These are phyloP conservation scores for Zosterops hypoxanthus DNA, from an alignment of 2,113 vertebrate genomes.

Conservation along the genomic window DNA sequence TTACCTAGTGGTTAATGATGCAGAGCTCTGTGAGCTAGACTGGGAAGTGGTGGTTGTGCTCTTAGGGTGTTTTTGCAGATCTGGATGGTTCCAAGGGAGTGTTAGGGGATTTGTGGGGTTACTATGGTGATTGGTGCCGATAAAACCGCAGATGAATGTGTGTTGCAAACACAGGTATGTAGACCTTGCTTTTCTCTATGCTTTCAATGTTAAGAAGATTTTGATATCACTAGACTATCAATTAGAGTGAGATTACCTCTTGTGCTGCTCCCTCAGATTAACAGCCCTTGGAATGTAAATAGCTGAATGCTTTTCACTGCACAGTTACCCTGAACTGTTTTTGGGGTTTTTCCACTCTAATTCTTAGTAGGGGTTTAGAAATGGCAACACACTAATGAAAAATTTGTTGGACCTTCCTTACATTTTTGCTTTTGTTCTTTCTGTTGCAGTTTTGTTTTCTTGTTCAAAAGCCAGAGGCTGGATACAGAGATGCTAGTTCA, in stretches of 20 bases:
- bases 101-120: background rate
- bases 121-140: background rate
- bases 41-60: background rate
- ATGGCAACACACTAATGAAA: background rate
- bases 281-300: background rate
- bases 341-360: background rate
- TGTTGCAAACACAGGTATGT: background rate
- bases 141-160: background rate
- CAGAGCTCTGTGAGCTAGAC: background rate
- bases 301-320: background rate
- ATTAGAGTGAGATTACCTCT: background rate
- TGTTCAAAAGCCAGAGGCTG: background rate
- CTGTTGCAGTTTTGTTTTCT: background rate
- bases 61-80: background rate
- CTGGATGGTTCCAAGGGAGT: background rate
- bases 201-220: background rate
- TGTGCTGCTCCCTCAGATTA: background rate
- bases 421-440: background rate
- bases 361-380: background rate
- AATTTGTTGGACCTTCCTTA: background rate
- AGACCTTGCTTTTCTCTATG: background rate
- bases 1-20: slow-evolving; percentile 63
- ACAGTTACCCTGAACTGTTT: background rate
- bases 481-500: background rate
- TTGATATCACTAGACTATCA: background rate